A percentile compares a stretch with the other conserved stretches of the same genome.
Conservation (phyloP, 2,888 invertebrate species). For the Tipula unca region DNA sequence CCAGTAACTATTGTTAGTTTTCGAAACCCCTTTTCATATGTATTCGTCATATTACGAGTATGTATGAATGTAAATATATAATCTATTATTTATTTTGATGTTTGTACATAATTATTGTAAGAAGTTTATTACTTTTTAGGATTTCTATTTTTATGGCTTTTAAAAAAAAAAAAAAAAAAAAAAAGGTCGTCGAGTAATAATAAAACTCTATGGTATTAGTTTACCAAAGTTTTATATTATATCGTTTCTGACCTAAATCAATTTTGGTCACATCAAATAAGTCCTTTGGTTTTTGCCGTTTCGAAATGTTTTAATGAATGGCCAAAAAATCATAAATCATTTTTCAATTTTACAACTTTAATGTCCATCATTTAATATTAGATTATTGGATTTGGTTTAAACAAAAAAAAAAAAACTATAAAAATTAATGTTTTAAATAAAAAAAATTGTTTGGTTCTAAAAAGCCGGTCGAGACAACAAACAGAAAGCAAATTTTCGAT, state of each 20-base stretch:
- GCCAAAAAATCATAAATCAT: not conserved
- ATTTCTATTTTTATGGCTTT: too few relatives aligned
- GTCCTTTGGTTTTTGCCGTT: not conserved
- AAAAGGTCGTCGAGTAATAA: too few relatives aligned
- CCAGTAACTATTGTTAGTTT: not conserved
- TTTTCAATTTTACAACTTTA: not conserved
- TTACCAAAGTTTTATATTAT: not conserved
- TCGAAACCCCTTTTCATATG: not conserved
- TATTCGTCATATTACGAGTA: not conserved
- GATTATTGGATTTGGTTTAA: not conserved
- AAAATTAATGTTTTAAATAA: not conserved
- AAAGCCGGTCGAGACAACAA: not conserved
- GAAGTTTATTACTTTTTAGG: not conserved
- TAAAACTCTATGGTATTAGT: too few relatives aligned
- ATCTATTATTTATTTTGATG: not conserved
- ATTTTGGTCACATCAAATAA: not conserved
- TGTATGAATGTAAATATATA: not conserved
- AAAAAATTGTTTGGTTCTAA: too few relatives aligned
- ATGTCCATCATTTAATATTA: not conserved
- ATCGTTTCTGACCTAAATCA: not conserved
- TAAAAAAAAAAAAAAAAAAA: too few relatives aligned
- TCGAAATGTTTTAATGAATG: not conserved
- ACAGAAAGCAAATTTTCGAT: not conserved
- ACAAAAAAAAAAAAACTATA: not conserved
- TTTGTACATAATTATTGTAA: not conserved